Evolutionary conservation across 2,888 invertebrate genomes (phyloP).

Genomic region (Eledona agricola): DNA sequence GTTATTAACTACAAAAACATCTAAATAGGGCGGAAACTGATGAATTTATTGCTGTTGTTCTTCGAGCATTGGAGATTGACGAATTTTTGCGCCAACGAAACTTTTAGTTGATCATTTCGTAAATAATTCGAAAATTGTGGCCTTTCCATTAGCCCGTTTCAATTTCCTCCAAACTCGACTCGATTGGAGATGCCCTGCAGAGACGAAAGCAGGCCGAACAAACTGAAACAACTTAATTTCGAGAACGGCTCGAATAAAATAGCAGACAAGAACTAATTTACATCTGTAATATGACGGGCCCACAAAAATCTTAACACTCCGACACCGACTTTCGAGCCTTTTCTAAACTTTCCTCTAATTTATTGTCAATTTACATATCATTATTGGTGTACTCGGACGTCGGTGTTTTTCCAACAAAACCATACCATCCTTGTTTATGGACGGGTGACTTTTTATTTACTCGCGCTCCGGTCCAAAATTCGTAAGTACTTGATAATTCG

Average conservation of each 20-base stretch:
- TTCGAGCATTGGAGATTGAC: too few species aligned
- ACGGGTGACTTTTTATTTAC: neutral
- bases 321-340: slow-evolving; percentile 23
- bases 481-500: slow-evolving; percentile 38
- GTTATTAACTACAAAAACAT: neutral
- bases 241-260: slow-evolving; percentile 26
- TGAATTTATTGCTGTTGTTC: too few species aligned
- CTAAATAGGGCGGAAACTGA: too few species aligned
- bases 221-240: slow-evolving; percentile 35
- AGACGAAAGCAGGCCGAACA: slow-evolving; percentile 32
- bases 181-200: slow-evolving; percentile 31
- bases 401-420: too few species aligned
- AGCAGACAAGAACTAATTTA: slow-evolving; percentile 31
- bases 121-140: too few species aligned
- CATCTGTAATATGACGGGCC: slow-evolving; percentile 30
- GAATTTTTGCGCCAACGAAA: too few species aligned
- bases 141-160: slow-evolving; percentile 9
- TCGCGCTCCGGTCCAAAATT: slow-evolving; percentile 24
- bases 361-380: slow-evolving; percentile 34
- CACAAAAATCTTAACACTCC: slow-evolving; percentile 27
- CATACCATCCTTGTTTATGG: neutral
- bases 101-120: too few species aligned
- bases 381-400: too few species aligned
- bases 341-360: slow-evolving; percentile 25
- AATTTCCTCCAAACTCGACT: slow-evolving; percentile 30